phyloP scores from a whole-genome alignment of 2,113 vertebrate genomes.

The Trogon surrucura region DNA sequence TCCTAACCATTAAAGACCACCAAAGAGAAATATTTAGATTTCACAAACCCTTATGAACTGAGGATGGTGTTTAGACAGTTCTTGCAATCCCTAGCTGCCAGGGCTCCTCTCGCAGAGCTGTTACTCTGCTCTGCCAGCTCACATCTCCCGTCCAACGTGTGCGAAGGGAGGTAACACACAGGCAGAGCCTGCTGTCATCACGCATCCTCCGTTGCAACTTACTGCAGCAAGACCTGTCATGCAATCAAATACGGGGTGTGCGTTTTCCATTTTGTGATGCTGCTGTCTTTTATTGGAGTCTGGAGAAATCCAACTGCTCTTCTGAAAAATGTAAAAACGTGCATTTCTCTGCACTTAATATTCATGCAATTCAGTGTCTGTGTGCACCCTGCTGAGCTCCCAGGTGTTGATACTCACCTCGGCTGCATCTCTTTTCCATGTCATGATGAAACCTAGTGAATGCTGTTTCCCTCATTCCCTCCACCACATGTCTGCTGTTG shows the following conservation, averaged over 20 bases:
- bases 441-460: background rate
- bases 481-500: background rate
- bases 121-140: background rate
- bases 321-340: background rate
- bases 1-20: background rate
- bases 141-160: background rate
- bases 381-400: background rate
- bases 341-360: fast-evolving
- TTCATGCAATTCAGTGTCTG: background rate
- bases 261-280: background rate
- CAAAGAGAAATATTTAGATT: background rate
- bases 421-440: background rate
- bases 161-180: background rate
- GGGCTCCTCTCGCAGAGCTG: background rate
- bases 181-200: background rate
- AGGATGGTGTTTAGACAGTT: background rate
- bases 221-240: background rate
- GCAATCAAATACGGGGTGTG: fast-evolving
- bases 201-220: background rate
- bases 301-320: background rate
- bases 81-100: background rate
- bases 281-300: fast-evolving
- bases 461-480: background rate
- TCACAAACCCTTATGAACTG: background rate
- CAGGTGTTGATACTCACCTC: background rate